Evolutionary conservation across 1,140 invertebrate species (phyloP).

Genomic region (Drosophila lacteicornis): DNA sequence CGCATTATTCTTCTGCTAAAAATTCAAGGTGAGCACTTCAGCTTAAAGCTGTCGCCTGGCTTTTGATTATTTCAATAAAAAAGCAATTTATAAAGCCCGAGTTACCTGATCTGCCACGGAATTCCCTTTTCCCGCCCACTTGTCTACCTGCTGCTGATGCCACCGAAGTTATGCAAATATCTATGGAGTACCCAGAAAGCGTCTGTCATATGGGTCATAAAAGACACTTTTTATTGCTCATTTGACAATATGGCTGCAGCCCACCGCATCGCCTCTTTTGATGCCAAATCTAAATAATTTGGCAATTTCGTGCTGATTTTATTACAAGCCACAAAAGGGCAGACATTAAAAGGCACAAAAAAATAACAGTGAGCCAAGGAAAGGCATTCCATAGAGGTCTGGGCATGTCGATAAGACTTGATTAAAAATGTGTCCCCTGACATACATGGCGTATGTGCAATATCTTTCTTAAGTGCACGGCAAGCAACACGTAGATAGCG

Average conservation of each 20-base stretch:
- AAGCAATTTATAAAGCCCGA: conserved; percentile 47
- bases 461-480: not conserved
- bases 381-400: not conserved
- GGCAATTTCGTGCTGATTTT: conserved; percentile 56
- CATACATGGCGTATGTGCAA: conserved; percentile 30
- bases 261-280: conserved; percentile 23
- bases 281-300: conserved; percentile 57
- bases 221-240: conserved; percentile 50
- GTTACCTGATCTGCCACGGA: conserved; percentile 7
- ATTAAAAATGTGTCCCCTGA: conserved; percentile 28
- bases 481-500: not conserved
- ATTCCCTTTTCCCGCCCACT: not conserved
- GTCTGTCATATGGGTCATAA: conserved; percentile 53
- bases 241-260: conserved; percentile 51
- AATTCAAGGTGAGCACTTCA: conserved; percentile 27
- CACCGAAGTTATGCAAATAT: conserved; percentile 47
- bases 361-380: not conserved
- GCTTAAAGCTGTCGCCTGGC: conserved; percentile 39
- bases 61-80: conserved; percentile 57
- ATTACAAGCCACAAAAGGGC: conserved; percentile 54
- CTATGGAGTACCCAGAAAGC: conserved; percentile 28
- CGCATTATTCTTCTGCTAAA: conserved; percentile 1
- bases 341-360: conserved; percentile 44
- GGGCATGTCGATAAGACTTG: conserved; percentile 33
- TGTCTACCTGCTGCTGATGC: conserved; percentile 21